Evolutionary conservation across 2,797 vertebrate genomes (phyloP), one percentile per base, ranked within the genome.

Genomic region (Avahi laniger): DNA sequence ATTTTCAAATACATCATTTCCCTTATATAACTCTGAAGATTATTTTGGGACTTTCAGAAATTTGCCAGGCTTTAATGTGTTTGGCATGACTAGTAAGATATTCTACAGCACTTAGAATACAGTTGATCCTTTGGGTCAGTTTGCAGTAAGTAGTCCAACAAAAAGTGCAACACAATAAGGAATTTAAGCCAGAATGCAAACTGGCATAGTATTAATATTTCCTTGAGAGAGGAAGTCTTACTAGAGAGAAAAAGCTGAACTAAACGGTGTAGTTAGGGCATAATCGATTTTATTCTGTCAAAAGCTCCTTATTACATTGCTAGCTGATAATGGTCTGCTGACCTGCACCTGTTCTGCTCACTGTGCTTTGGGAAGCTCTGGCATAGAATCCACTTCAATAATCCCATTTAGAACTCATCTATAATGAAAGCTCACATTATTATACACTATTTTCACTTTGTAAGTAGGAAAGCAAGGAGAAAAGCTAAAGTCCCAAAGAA

Each of bases 1-100:
- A 76, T 86, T 89, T 95, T 95, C 67, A 95, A 89, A 91, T 85
- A 67, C 5, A 78, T 80, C 41, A 61, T 46, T 38, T 57, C n/a
- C 43, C 48, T 18, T 72, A 50, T 83, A 59, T 82, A 57, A 82
- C 43, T 95, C 69, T 87, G 52, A 93, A 93, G 63, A 88, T 76
- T 70, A 50, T 87, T 54, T 90, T 20, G 38, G 46, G 24, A 61
- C 33, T 63, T 76, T 54, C 57, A 85, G 61, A 87, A 73, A 72
- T 43, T 85, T 85, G 20, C 59, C 54, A 73, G 17, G 2, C 8
- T 90, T 86, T 54, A 54, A 52, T 41, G 46, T 86, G 54, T 90
- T 61, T 86, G 69, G n/a, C 26, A 43, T 22, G 17, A 17, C 35
- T 33, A 35, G 4, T 57, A 73, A 78, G 20, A 82, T 75, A 92